Evolutionary conservation across 2,888 invertebrate species (phyloP).

Genomic region (Antheraea assamensis): DNA sequence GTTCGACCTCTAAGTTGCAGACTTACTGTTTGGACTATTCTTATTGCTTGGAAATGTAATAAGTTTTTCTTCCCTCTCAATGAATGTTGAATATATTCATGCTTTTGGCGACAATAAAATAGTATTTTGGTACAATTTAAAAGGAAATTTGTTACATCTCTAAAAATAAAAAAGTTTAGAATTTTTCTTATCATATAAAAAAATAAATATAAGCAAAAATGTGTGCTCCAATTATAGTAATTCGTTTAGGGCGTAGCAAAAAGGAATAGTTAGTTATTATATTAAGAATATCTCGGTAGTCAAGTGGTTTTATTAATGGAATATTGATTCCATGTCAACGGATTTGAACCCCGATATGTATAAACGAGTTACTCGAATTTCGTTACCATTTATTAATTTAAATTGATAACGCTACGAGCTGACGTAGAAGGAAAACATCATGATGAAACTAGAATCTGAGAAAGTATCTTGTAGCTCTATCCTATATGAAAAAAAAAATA

Average conservation of each 20-base stretch:
- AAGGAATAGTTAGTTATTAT: background rate
- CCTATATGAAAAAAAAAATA: too few species aligned
- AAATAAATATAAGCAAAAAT: background rate
- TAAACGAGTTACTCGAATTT: too few species aligned
- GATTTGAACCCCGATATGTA: too few species aligned
- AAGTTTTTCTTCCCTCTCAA: background rate
- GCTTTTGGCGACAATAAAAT: background rate
- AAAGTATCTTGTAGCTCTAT: too few species aligned
- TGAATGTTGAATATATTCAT: background rate
- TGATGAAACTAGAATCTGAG: too few species aligned
- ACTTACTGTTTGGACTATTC: slow-evolving; percentile 36
- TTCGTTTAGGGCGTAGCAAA: background rate
- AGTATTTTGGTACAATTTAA: slow-evolving; percentile 5
- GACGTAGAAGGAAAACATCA: too few species aligned
- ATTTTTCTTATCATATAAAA: background rate
- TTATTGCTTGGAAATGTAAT: slow-evolving; percentile 30
- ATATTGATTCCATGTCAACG: too few species aligned
- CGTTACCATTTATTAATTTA: too few species aligned
- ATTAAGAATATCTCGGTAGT: background rate
- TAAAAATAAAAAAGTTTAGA: background rate
- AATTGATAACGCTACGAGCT: too few species aligned
- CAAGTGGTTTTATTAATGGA: too few species aligned
- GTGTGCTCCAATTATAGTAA: too few species aligned
- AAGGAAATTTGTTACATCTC: background rate
- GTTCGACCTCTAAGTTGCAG: slow-evolving; percentile 41